Evolutionary conservation across 2,888 invertebrate genomes (phyloP).

Genomic region (Pheosia tremula): DNA sequence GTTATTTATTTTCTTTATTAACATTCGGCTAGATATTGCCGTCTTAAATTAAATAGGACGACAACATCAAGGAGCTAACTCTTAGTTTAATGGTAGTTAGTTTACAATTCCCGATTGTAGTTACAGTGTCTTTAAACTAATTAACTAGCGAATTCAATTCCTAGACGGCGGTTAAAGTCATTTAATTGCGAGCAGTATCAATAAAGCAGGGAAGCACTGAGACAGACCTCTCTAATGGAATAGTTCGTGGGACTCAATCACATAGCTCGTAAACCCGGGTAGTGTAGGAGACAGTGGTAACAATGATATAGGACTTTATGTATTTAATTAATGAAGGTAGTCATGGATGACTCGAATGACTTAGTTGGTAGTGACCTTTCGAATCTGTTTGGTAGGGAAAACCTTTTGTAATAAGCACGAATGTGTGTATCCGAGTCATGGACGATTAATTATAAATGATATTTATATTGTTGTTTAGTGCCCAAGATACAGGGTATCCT

Average conservation of each 20-base stretch:
- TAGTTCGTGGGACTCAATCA: conserved; percentile 62
- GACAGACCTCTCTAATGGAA: conserved; percentile 40
- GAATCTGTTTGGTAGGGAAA: too few species aligned
- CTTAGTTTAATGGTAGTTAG: not conserved
- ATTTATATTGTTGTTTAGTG: too few species aligned
- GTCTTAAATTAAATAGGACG: not conserved
- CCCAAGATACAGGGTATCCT: too few species aligned
- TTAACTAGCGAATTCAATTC: conserved; percentile 39
- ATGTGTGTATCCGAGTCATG: too few species aligned
- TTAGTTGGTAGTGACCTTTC: too few species aligned
- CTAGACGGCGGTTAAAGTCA: conserved; percentile 23
- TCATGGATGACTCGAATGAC: too few species aligned
- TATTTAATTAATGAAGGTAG: too few species aligned
- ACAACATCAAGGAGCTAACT: not conserved
- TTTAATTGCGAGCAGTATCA: conserved; percentile 38
- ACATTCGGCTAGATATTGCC: too few species aligned
- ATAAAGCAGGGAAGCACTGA: conserved; percentile 39
- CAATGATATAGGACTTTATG: not conserved
- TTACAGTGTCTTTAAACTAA: conserved; percentile 36
- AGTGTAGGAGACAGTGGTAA: conserved; percentile 13
- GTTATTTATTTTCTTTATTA: too few species aligned
- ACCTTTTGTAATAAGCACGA: too few species aligned
- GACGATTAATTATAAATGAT: too few species aligned
- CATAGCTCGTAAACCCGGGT: conserved; percentile 56
- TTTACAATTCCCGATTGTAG: conserved; percentile 20